phyloP scores from a whole-genome alignment of 2,888 invertebrate species.

The Mythimna loreyi region DNA sequence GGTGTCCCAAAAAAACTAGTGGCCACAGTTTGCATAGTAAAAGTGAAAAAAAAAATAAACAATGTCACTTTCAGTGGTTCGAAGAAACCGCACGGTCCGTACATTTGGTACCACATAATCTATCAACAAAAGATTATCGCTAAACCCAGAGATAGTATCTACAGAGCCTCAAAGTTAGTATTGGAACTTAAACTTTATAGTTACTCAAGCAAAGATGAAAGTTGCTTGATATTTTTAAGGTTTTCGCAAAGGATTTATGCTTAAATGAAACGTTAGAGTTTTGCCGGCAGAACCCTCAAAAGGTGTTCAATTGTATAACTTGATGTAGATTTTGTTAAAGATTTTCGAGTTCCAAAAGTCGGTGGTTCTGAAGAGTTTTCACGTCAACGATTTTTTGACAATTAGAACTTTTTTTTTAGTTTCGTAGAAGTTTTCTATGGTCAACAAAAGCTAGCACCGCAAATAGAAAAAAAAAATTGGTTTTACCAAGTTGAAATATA shows the following conservation, averaged over 20 bases:
- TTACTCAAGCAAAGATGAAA: slow-evolving; percentile 34
- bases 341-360: slow-evolving; percentile 65
- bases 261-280: slow-evolving; percentile 72
- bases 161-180: slow-evolving; percentile 53
- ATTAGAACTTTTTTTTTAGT: slow-evolving; percentile 40
- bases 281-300: slow-evolving; percentile 79
- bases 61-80: slow-evolving; percentile 81
- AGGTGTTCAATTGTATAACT: slow-evolving; percentile 88
- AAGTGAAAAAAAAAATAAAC: slow-evolving; percentile 59
- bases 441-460: slow-evolving; percentile 9
- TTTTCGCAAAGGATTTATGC: slow-evolving; percentile 75
- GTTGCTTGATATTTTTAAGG: slow-evolving; percentile 18
- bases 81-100: slow-evolving; percentile 73
- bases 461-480: slow-evolving; percentile 8
- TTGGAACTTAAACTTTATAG: slow-evolving; percentile 52
- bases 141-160: slow-evolving; percentile 70
- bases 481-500: slow-evolving; percentile 23
- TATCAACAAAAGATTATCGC: slow-evolving; percentile 89
- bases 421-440: slow-evolving; percentile 31
- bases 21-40: slow-evolving; percentile 41
- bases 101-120: slow-evolving; percentile 74
- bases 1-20: slow-evolving; percentile 11
- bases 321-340: slow-evolving; percentile 66
- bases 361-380: slow-evolving; percentile 77
- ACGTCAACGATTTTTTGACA: slow-evolving; percentile 77